Percentiles rank a stretch among this genome's conserved stretches.
phyloP scores from a whole-genome alignment of 53 echinoderm and acorn worm species.

The Zoroaster sp. region DNA sequence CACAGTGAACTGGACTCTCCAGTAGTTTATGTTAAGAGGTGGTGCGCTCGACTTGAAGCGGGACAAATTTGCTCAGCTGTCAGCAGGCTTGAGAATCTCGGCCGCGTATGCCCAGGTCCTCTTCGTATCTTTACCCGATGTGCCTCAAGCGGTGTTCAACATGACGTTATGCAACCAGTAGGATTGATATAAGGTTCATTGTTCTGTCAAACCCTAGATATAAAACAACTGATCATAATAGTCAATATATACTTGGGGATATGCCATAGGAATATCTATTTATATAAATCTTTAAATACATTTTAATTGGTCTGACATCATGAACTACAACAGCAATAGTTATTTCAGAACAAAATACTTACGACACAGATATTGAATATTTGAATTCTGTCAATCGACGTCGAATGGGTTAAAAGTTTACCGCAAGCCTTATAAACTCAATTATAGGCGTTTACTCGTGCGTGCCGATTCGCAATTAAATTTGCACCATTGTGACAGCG shows the following conservation, averaged over 20 bases:
- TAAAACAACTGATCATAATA: background rate
- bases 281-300: background rate
- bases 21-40: too few species aligned
- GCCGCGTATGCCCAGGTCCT: background rate
- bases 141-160: background rate
- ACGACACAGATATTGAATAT: background rate
- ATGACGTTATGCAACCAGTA: background rate
- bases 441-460: background rate
- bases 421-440: background rate
- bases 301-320: background rate
- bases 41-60: background rate
- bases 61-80: conserved; percentile 17
- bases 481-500: background rate
- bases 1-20: too few species aligned
- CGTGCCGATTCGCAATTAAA: background rate
- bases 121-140: background rate
- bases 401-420: background rate
- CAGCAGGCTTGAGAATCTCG: background rate
- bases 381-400: background rate
- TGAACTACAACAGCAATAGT: background rate
- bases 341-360: background rate
- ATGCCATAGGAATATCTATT: background rate
- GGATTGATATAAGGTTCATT: background rate
- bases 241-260: background rate
- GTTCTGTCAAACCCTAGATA: background rate